Base-by-base conservation (phyloP, 2,888 invertebrate species). In the Drosophila niveifrons region DNA sequence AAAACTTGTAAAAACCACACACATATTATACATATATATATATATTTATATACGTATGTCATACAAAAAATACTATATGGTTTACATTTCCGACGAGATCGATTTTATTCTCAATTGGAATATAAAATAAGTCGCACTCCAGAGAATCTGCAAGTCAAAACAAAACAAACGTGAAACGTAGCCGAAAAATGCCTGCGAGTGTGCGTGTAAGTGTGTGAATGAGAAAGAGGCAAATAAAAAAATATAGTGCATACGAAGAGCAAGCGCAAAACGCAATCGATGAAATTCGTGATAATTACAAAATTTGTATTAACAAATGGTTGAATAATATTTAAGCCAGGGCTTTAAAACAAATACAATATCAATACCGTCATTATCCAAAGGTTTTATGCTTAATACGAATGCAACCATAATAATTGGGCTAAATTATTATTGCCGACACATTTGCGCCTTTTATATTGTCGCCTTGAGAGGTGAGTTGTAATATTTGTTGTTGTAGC, bases 201-300 rank as follows among this genome's bases (percentile, higher is more conserved):
- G 36, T 52, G 39, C 55, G 56, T 72, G 64, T 62, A 55, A 67
- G 63, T 64, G 68, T 70, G 67, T 47, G 66, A 67, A 66, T 74
- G 64, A 72, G 62, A 80, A 56, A 74, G 62, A 66, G 57, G 29
- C 55, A 62, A 52, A 64, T 23, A 3, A 66, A 77, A 39, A 70
- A 66, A 67, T 67, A 77, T 72, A 76, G 76, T 80, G 80, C 76
- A 78, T 69, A 75, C 79, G 78, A 78, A 78, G 61, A 75, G 72
- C 61, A 75, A 55, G 31, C 72, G 46, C 72, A 78, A 75, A 82
- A 70, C 67, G 78, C 69, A 85, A 56, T 71, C 73, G 82, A 78
- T 78, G 69, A 82, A 82, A 67, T 73, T 77, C 66, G 82, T 82
- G 85, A 84, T 84, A 75, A 78, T 80, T 63, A 66, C 50, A 75